phyloP scores from a whole-genome alignment of 2,113 vertebrate species.

The Syngnathus typhle region DNA sequence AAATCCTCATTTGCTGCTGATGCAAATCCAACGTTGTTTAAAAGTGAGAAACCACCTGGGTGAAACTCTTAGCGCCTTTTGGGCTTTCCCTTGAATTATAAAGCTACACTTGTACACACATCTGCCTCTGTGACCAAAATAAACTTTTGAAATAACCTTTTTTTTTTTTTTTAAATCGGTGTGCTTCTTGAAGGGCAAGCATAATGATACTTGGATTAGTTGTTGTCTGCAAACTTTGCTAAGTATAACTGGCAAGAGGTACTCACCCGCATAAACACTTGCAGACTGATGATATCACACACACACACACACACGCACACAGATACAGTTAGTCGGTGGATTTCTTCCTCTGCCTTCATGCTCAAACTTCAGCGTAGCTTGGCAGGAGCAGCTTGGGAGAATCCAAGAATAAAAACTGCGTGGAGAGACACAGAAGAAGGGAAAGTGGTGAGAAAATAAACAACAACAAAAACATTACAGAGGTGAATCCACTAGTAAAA shows the following conservation, averaged over 20 bases:
- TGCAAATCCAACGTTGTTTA: conserved; percentile 41
- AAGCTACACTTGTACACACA: background rate
- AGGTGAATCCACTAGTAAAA: conserved; percentile 19
- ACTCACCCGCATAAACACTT: conserved; percentile 92
- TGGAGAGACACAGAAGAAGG: conserved; percentile 63
- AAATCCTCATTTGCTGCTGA: background rate
- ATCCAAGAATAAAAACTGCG: conserved; percentile 83
- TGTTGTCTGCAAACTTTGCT: background rate
- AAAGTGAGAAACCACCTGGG: conserved; percentile 56
- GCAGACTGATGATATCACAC: conserved; percentile 82
- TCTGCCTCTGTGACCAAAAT: too few relatives aligned
- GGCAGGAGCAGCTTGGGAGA: conserved; percentile 86
- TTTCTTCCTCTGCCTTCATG: conserved; percentile 4
- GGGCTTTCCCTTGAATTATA: conserved; percentile 43
- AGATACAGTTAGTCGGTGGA: conserved; percentile 40
- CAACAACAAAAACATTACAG: conserved; percentile 6
- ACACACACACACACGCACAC: conserved; percentile 61
- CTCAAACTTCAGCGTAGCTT: conserved; percentile 60
- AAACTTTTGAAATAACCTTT: background rate
- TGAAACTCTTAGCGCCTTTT: conserved; percentile 39
- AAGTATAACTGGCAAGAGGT: background rate
- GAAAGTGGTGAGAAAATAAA: background rate
- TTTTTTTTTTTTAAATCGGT: background rate
- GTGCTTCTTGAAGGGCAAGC: background rate
- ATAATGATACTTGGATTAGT: conserved; percentile 2